These are phyloP conservation scores for Neotoma lepida DNA, from an alignment of 2,113 vertebrate genomes.

Conservation along the genomic window DNA sequence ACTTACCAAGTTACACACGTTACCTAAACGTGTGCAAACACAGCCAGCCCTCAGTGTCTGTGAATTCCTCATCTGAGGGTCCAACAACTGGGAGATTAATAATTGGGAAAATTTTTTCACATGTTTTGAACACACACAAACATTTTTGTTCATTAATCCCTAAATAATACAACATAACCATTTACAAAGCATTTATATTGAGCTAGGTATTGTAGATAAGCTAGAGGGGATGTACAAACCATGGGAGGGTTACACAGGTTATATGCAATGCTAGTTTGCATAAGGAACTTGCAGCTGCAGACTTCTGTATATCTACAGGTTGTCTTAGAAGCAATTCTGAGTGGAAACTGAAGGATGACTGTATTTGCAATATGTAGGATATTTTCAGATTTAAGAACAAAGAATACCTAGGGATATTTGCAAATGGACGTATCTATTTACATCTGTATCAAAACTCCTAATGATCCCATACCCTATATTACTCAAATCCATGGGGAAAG, in stretches of 20 bases:
- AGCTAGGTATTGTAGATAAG: not conserved
- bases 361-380: not conserved
- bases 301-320: not conserved
- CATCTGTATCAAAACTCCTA: not conserved
- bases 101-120: not conserved
- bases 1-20: accelerated
- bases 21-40: not conserved
- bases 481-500: not conserved
- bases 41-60: not conserved
- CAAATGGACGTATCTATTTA: not conserved
- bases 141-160: not conserved
- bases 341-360: not conserved
- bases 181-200: not conserved
- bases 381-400: not conserved
- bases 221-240: not conserved
- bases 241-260: not conserved
- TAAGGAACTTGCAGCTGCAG: not conserved
- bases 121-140: not conserved
- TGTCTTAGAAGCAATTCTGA: not conserved
- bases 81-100: not conserved
- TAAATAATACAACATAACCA: not conserved
- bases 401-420: not conserved
- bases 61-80: not conserved
- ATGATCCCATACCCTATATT: not conserved
- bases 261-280: not conserved